Conservation (phyloP, 2,797 vertebrate species). For the Anolis apletophallus region DNA sequence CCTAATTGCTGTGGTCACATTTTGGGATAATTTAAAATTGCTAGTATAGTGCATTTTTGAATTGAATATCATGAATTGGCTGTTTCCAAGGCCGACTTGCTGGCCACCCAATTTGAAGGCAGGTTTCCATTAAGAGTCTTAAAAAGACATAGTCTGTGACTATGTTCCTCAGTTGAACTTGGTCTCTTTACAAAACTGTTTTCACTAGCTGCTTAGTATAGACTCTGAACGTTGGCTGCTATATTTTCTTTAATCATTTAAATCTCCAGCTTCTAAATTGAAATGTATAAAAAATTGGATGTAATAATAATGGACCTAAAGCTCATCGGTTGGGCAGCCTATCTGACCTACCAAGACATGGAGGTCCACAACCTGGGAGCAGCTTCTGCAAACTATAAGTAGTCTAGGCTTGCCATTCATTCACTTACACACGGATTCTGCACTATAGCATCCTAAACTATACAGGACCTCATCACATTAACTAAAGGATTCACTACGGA, state of each 20-base stretch:
- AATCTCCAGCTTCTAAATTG: not conserved
- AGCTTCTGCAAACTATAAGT: not conserved
- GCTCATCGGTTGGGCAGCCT: not conserved
- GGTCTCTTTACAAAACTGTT: no score
- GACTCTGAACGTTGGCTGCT: not conserved
- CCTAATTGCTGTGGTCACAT: not conserved
- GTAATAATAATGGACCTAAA: not conserved
- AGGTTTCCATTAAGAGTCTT: not conserved
- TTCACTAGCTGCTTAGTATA: not conserved
- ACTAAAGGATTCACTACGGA: no score
- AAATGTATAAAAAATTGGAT: not conserved
- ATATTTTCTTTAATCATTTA: not conserved
- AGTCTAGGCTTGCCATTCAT: not conserved
- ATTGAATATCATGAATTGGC: not conserved
- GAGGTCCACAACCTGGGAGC: no score
- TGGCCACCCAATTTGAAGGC: not conserved
- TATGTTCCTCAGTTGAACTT: not conserved
- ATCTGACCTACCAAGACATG: not conserved
- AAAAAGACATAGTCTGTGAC: not conserved
- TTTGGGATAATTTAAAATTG: conserved; percentile 8
- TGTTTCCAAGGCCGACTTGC: not conserved
- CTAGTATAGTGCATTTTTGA: not conserved
- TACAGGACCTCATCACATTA: no score
- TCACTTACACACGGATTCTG: no score
- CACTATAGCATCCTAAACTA: no score